A percentile compares a stretch with the other conserved stretches of the same genome.
These are phyloP conservation scores for Eurypyga helias DNA, from an alignment of 2,113 vertebrate species.

Conservation along the genomic window DNA sequence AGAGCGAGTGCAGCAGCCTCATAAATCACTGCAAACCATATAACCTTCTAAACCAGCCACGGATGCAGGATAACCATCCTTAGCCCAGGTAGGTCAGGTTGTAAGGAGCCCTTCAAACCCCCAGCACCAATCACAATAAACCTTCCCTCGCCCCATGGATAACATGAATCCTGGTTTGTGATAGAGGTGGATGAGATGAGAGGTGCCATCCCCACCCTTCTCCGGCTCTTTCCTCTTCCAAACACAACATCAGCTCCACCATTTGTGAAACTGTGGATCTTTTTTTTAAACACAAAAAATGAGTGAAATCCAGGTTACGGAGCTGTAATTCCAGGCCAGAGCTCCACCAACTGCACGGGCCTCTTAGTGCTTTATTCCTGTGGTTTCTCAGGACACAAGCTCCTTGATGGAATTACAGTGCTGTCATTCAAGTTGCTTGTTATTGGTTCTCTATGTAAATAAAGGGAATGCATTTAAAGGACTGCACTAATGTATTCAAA, in stretches of 20 bases:
- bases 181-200: not conserved
- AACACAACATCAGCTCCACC: not conserved
- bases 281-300: not conserved
- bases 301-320: not conserved
- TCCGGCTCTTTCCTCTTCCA: not conserved
- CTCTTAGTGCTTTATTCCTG: not conserved
- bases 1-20: not conserved
- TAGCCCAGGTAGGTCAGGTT: not conserved
- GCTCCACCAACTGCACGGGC: not conserved
- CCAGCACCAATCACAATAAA: not conserved
- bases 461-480: conserved; percentile 41
- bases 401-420: conserved; percentile 38
- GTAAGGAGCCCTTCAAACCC: conserved; percentile 19
- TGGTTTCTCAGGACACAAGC: not conserved
- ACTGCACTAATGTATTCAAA: conserved; percentile 56
- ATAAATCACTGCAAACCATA: not conserved
- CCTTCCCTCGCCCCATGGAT: not conserved
- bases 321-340: not conserved
- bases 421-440: conserved; percentile 37
- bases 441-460: conserved; percentile 64
- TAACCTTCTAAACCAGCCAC: not conserved
- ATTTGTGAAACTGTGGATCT: not conserved
- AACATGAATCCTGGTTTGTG: not conserved
- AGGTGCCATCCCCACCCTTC: not conserved
- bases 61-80: not conserved